These are phyloP conservation scores for Damaliscus lunatus DNA, from an alignment of 2,113 vertebrate species.

Conservation along the genomic window DNA sequence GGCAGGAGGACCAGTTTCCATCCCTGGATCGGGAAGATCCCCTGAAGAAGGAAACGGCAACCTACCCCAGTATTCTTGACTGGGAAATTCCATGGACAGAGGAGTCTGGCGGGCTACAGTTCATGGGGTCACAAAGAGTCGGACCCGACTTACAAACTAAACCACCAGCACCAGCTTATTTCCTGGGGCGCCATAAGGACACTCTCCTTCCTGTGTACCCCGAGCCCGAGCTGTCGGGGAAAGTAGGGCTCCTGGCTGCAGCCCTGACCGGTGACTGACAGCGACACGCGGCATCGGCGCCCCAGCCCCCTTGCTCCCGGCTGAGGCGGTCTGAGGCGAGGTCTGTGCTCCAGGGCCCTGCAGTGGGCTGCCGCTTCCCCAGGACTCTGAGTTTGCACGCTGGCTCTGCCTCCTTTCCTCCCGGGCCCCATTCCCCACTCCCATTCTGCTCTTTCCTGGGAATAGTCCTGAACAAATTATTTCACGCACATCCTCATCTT, in stretches of 20 bases:
- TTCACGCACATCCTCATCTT: background rate
- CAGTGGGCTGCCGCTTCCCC: too few species aligned
- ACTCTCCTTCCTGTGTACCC: background rate
- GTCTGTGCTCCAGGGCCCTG: background rate
- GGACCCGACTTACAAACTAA: background rate
- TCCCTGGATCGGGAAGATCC: background rate
- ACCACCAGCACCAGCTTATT: background rate
- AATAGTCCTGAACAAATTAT: background rate
- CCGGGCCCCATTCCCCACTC: background rate
- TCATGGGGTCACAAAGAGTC: background rate
- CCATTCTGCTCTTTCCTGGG: background rate
- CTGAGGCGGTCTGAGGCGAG: fast-evolving
- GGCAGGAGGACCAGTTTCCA: background rate
- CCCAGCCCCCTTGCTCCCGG: background rate
- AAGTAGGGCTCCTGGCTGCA: background rate
- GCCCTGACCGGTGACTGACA: background rate
- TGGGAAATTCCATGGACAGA: background rate
- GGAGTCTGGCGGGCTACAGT: background rate
- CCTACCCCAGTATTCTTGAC: background rate
- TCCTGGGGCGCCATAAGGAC: background rate
- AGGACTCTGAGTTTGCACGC: fast-evolving
- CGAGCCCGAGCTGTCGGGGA: background rate
- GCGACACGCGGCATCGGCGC: background rate
- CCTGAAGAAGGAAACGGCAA: background rate
- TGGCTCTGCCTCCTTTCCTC: background rate